Evolutionary conservation across 2,888 invertebrate species (phyloP).

Genomic region (Tanytarsus gracilentus): DNA sequence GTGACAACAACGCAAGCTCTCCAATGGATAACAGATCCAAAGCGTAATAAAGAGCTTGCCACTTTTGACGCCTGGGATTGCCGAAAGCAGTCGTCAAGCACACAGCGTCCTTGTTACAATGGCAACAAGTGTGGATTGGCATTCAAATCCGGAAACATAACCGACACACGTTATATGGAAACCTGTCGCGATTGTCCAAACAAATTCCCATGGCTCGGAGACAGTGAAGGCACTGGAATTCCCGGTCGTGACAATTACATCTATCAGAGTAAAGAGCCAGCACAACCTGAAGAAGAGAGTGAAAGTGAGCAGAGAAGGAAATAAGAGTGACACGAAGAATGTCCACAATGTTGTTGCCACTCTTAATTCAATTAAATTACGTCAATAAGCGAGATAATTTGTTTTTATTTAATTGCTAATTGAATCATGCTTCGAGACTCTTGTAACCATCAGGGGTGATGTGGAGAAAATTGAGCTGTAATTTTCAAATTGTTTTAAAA

Average conservation of each 20-base stretch:
- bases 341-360: too few species aligned
- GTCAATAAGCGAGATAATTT: too few species aligned
- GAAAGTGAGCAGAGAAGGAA: conserved; percentile 9
- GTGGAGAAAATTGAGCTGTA: too few species aligned
- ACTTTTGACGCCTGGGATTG: conserved; percentile 78
- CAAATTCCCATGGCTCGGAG: conserved; percentile 80
- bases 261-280: conserved; percentile 31
- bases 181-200: conserved; percentile 80
- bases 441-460: too few species aligned
- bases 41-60: conserved; percentile 54
- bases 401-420: too few species aligned
- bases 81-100: conserved; percentile 59
- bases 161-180: conserved; percentile 77
- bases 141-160: conserved; percentile 67
- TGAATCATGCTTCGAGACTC: too few species aligned
- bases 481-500: too few species aligned
- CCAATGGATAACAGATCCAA: conserved; percentile 84
- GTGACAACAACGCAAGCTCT: conserved; percentile 81
- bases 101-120: conserved; percentile 66
- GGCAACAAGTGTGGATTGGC: conserved; percentile 75
- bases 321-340: too few species aligned
- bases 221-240: conserved; percentile 73
- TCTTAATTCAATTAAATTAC: too few species aligned
- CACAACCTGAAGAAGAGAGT: background rate
- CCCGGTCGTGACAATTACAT: conserved; percentile 68